phyloP scores from a whole-genome alignment of 2,888 invertebrate species.

The Trimorus sp. region DNA sequence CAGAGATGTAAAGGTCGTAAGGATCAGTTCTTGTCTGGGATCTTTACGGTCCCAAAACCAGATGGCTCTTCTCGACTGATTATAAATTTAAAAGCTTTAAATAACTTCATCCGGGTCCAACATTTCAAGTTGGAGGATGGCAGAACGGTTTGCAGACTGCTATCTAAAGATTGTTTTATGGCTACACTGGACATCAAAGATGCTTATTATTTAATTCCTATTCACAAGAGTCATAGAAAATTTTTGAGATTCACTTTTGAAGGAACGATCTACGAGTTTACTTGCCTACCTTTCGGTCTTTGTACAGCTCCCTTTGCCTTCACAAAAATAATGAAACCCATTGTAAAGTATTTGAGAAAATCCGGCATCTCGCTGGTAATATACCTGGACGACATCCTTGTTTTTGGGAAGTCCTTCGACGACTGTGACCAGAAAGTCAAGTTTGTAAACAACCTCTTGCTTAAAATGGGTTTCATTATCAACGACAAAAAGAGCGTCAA shows the following conservation, averaged over 20 bases:
- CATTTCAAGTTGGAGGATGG: constrained; percentile 58
- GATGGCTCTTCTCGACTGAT: constrained; percentile 43
- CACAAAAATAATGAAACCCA: constrained; percentile 51
- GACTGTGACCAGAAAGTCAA: constrained; percentile 31
- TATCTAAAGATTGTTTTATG: constrained; percentile 33
- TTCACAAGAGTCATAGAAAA: constrained; percentile 47
- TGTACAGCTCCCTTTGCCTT: constrained; percentile 46
- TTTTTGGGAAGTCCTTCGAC: constrained; percentile 13
- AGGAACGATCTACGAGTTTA: constrained; percentile 52
- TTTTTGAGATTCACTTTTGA: constrained; percentile 61
- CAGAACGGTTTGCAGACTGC: constrained; percentile 37
- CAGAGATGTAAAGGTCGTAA: constrained; percentile 5
- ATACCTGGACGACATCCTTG: constrained; percentile 55
- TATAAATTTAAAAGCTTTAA: constrained; percentile 20
- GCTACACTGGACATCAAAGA: constrained; percentile 42
- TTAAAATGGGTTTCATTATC: constrained; percentile 38
- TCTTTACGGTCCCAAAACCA: constrained; percentile 37
- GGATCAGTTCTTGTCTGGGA: constrained; percentile 46
- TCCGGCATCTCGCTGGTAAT: constrained; percentile 21
- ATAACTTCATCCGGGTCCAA: constrained; percentile 25
- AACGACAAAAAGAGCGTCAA: constrained; percentile 31
- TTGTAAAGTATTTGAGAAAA: constrained; percentile 33
- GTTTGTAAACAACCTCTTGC: background rate
- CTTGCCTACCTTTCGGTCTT: constrained; percentile 63
- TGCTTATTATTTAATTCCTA: constrained; percentile 32